Base-by-base conservation (phyloP, 2,888 invertebrate genomes). In the Chrysolina americana region DNA sequence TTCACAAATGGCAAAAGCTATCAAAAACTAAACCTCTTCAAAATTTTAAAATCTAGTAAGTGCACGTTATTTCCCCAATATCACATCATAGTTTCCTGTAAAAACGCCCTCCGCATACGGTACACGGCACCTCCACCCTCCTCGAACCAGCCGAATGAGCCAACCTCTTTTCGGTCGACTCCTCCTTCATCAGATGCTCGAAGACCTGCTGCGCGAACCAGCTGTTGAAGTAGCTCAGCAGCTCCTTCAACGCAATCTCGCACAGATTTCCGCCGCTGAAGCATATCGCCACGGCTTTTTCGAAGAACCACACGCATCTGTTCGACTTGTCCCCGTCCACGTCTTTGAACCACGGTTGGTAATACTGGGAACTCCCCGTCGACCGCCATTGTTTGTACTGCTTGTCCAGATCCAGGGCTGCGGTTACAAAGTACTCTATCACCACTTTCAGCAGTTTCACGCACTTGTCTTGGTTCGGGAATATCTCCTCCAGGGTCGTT, bases 211-310 rank as follows among this genome's bases (percentile, higher is more conserved):
- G 75, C 15, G 75, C 44, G 21, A 83, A 44, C 80, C 81, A 81
- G 11, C 74, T 79, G 41, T 75, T 70, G 19, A 81, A 76, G 73
- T 79, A 84, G 19, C 75, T 75, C 15, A 82, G 72, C 44, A 85
- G 70, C 53, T 83, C 81, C 28, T 70, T 74, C 13, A 84, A 68
- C 15, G 74, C 80, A 9, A 70, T 19, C 19, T 65, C 64, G 0
- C 70, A 68, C 28, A 83, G 69, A 2, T 70, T 53, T 11, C 70
- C 73, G 21, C 75, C 80, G 17, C 63, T 73, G 72, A 70, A 81
- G 68, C 74, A 75, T 9, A 71, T 62, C 56, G 53, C 70, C 17
- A 80, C 80, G 3, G 73, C 68, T 19, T 70, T 71, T 23, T 78
- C 73, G 65, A 83, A 81, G 64, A 83, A 71, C 59, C 47, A 36